A percentile compares a stretch with the other conserved stretches of the same genome.
Conservation (phyloP, 2,113 vertebrate species). For the Microtus oregoni region DNA sequence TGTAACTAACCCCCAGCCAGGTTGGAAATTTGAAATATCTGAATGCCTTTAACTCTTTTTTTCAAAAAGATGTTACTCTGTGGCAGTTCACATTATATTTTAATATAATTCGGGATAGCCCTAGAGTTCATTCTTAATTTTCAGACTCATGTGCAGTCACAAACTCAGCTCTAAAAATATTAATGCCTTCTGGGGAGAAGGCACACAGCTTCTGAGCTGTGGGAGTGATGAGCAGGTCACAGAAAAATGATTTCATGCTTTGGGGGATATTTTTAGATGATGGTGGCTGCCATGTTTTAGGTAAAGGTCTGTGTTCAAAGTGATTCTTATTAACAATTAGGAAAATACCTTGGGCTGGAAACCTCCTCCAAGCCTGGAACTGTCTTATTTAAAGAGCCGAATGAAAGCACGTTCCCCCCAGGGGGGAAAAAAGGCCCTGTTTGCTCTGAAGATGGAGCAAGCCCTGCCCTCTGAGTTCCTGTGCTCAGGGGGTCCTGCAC, state of each 20-base stretch:
- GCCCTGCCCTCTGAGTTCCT: background rate
- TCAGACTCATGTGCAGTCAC: constrained; percentile 63
- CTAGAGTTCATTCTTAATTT: constrained; percentile 80
- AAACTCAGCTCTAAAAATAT: constrained; percentile 73
- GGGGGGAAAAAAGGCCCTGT: background rate
- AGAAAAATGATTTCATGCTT: constrained; percentile 74
- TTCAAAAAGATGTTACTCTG: background rate
- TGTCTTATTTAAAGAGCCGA: constrained; percentile 62
- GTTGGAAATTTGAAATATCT: constrained; percentile 24
- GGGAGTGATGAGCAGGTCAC: constrained; percentile 72
- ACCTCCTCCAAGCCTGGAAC: constrained; percentile 60
- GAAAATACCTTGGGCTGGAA: constrained; percentile 74
- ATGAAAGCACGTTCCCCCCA: constrained; percentile 38
- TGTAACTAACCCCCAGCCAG: background rate
- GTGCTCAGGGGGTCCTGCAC: background rate
- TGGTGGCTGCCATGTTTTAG: constrained; percentile 79
- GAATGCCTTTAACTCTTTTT: constrained; percentile 34
- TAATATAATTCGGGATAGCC: constrained; percentile 64
- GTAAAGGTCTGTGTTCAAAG: constrained; percentile 76
- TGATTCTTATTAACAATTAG: constrained; percentile 81
- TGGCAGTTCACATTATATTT: constrained; percentile 62
- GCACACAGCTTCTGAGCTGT: constrained; percentile 35
- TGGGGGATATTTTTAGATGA: constrained; percentile 77
- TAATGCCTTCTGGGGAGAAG: constrained; percentile 53
- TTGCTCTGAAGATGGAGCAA: background rate